Evolutionary conservation across 2,888 invertebrate genomes (phyloP).

Genomic region (Digitonthophagus gazella): DNA sequence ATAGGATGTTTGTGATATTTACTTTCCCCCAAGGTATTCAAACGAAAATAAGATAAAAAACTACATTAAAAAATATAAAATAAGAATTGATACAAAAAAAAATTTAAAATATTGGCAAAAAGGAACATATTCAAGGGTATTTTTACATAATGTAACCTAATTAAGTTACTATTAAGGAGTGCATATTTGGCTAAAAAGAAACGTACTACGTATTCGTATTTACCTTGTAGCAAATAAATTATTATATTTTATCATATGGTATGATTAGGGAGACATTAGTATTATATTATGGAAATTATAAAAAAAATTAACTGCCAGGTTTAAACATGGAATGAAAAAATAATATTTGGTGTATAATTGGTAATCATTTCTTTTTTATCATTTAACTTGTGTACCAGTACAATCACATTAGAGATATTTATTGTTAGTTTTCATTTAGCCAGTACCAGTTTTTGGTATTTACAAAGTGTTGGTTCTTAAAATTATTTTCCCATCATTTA

Average conservation of each 20-base stretch:
- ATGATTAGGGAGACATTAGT: background rate
- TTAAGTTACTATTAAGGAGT: background rate
- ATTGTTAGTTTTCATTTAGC: too few relatives aligned
- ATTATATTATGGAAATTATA: background rate
- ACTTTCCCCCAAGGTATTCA: slow-evolving; percentile 5
- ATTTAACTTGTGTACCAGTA: too few relatives aligned
- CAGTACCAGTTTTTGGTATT: too few relatives aligned
- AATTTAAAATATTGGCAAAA: slow-evolving; percentile 18
- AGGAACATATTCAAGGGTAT: background rate
- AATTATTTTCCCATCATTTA: too few relatives aligned
- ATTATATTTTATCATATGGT: background rate
- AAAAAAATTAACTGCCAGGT: background rate
- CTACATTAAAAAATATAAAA: background rate
- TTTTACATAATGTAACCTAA: background rate
- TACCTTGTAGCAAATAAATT: background rate
- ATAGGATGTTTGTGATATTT: slow-evolving; percentile 28
- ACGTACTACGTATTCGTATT: background rate
- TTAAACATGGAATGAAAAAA: background rate
- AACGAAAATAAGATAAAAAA: slow-evolving; percentile 8
- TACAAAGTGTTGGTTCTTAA: too few relatives aligned
- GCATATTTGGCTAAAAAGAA: background rate
- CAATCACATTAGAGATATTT: too few relatives aligned
- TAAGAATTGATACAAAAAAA: slow-evolving; percentile 14
- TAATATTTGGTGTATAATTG: background rate
- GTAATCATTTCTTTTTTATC: too few relatives aligned